Evolutionary conservation across 2,888 invertebrate genomes (phyloP).

Genomic region (Invenusta paracnida): DNA sequence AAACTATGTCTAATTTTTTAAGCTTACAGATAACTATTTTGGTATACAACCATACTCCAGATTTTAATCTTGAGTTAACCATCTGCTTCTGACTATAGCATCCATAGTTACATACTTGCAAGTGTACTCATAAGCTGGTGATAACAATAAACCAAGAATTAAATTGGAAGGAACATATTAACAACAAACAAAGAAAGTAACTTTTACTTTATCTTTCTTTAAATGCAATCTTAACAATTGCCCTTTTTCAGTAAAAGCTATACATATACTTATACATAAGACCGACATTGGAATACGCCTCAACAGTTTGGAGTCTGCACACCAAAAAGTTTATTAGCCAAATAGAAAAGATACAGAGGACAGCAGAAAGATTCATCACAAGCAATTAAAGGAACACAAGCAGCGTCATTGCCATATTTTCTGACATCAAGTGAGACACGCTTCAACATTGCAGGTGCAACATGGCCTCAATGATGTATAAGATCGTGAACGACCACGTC

Average conservation of each 20-base stretch:
- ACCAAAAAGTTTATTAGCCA: neutral
- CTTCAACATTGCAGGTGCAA: neutral
- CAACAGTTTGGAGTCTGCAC: neutral
- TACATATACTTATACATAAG: neutral
- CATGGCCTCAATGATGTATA: neutral
- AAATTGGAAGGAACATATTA: neutral
- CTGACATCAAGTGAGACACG: neutral
- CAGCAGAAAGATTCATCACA: neutral
- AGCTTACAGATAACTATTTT: too few species aligned
- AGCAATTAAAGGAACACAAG: neutral
- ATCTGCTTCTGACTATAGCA: neutral
- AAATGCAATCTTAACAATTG: neutral
- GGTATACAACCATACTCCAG: too few species aligned
- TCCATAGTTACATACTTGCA: neutral
- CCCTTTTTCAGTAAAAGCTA: neutral
- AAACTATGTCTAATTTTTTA: too few species aligned
- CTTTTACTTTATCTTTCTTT: neutral
- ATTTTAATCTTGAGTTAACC: neutral
- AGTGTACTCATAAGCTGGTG: neutral
- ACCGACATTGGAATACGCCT: neutral
- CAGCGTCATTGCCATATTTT: neutral
- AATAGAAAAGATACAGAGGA: neutral
- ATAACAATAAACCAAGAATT: neutral
- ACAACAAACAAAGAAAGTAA: neutral
- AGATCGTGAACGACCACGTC: neutral